Evolutionary conservation across 2,113 vertebrate genomes (phyloP), one percentile per base, ranked within the genome.

Genomic region (Pomatostomus ruficeps): DNA sequence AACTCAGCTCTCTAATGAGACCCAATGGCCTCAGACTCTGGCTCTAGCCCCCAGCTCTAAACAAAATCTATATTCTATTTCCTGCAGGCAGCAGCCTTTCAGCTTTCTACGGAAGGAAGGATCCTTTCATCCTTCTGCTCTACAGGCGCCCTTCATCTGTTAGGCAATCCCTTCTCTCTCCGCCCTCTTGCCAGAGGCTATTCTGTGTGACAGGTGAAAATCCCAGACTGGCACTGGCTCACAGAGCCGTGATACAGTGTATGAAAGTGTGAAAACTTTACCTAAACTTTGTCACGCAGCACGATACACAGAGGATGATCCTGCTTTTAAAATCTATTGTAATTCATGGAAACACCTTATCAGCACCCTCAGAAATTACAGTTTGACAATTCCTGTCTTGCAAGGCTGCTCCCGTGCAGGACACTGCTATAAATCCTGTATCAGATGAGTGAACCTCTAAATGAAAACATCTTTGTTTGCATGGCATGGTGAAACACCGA

Each of bases 41-140:
- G 24, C 59, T 65, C 71, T 62, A 46, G 9, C 43, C 80, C 29
- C 49, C 33, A 72, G 58, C 35, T 51, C 48, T 59, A 20, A 40
- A 36, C 36, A 82, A 82, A 35, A 68, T 76, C 80, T 55, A 12
- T 80, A 79, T 40, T 79, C 5, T 4, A 33, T n/a, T 68, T 94
- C 62, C 67, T 80, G 54, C 33, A 89, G 49, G 45, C 84, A 82
- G 26, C 7, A 70, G 19, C 35, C 71, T 88, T 91, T 51, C 79
- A 91, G 57, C 33, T 83, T 82, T 75, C 62, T 42, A 4, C 28
- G 21, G 51, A 90, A 92, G 79, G 36, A 67, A 75, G 33, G 24
- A 86, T 72, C 18, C 65, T 83, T 94, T 88, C 40, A 94, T 42
- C 58, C 71, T 80, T 79, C 65, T 55, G 33, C 67, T 83, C 62